Conservation (phyloP, 2,888 invertebrate species). For the Epinotia bilunana region DNA sequence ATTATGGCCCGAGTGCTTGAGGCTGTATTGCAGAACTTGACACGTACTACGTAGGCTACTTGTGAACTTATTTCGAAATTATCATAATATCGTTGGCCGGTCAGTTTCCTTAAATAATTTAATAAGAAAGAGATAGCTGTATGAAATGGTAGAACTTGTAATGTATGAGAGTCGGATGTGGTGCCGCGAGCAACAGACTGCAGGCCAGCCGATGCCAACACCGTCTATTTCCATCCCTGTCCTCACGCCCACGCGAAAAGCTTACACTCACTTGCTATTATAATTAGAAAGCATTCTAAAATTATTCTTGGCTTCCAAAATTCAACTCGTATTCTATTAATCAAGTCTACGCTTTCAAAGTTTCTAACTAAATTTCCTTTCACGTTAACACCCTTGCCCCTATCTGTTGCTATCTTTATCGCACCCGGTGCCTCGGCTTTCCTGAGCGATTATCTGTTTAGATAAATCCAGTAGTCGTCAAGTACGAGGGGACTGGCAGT, state of each 20-base stretch:
- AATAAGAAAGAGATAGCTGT: not conserved
- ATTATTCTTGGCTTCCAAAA: conserved; percentile 61
- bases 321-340: conserved; percentile 37
- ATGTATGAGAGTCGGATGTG: conserved; percentile 38
- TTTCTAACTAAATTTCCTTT: conserved; percentile 24
- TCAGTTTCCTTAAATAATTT: not conserved
- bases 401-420: conserved; percentile 56
- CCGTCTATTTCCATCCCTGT: conserved; percentile 71
- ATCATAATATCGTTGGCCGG: not conserved
- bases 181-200: conserved; percentile 55
- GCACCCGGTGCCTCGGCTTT: conserved; percentile 55
- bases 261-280: conserved; percentile 81
- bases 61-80: not conserved
- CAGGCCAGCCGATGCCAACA: conserved; percentile 74
- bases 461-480: conserved; percentile 67
- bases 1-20: conserved; percentile 6
- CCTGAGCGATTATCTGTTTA: conserved; percentile 67
- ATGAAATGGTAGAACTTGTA: not conserved
- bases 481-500: conserved; percentile 63
- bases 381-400: conserved; percentile 40
- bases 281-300: conserved; percentile 79
- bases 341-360: conserved; percentile 29
- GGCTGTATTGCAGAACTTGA: not conserved
- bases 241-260: conserved; percentile 78
- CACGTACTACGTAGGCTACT: not conserved